Percentiles rank a stretch among this genome's conserved stretches.
phyloP scores from a whole-genome alignment of 2,888 invertebrate species.

The Chloroclysta siterata region DNA sequence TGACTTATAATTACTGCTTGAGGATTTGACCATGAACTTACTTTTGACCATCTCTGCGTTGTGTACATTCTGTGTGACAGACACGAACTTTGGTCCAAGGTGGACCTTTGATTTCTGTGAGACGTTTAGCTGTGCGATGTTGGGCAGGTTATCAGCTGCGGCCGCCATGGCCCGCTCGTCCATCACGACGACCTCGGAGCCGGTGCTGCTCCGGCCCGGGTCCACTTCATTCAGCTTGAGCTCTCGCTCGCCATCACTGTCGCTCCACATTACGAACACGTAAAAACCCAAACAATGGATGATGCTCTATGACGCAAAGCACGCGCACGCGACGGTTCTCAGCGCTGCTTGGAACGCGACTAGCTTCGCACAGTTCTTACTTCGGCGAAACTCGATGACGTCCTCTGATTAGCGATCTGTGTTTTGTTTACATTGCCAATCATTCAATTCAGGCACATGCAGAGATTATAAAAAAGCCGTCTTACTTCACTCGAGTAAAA shows the following conservation, averaged over 20 bases:
- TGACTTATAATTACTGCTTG: not conserved
- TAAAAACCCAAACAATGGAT: constrained; percentile 45
- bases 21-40: constrained; percentile 47
- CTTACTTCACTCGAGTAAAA: not conserved
- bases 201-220: constrained; percentile 46
- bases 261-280: constrained; percentile 53
- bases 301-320: constrained; percentile 30
- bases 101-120: constrained; percentile 67
- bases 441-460: not conserved
- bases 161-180: constrained; percentile 50
- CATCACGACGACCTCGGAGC: constrained; percentile 60
- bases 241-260: constrained; percentile 44
- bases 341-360: constrained; percentile 54
- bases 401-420: constrained; percentile 10
- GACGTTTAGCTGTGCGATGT: constrained; percentile 62
- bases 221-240: constrained; percentile 39
- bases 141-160: constrained; percentile 49
- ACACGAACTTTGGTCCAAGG: constrained; percentile 71
- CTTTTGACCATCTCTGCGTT: constrained; percentile 75
- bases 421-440: constrained; percentile 1
- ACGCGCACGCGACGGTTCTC: constrained; percentile 53
- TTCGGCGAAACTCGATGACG: constrained; percentile 11
- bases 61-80: constrained; percentile 71
- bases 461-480: not conserved
- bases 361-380: constrained; percentile 35